Evolutionary conservation across 2,113 vertebrate genomes (phyloP).

Genomic region (Merops nubicus): DNA sequence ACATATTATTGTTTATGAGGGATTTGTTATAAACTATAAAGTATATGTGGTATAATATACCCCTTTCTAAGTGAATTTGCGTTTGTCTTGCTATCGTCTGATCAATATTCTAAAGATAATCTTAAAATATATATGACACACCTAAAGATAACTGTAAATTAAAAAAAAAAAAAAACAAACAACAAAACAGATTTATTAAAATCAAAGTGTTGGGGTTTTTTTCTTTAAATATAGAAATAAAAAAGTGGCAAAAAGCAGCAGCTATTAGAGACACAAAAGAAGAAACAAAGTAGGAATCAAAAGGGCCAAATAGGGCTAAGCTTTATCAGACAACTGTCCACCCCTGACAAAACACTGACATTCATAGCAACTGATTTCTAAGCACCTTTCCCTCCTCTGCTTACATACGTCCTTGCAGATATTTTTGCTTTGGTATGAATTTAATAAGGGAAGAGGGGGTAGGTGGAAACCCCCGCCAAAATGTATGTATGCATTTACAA

Average conservation of each 20-base stretch:
- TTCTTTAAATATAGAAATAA: not conserved
- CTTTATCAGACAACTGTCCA: not conserved
- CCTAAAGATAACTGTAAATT: not conserved
- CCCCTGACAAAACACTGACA: not conserved
- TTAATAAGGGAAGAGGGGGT: not conserved
- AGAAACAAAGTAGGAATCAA: not conserved
- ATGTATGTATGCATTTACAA: not conserved
- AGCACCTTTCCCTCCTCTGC: not conserved
- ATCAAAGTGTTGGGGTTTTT: rapidly evolving
- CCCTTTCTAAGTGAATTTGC: not conserved
- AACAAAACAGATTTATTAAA: not conserved
- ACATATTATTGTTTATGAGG: not conserved
- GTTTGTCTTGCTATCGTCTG: not conserved
- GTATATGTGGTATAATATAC: not conserved
- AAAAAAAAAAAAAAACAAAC: not conserved
- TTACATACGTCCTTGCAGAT: not conserved
- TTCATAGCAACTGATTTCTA: not conserved
- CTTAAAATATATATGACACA: not conserved
- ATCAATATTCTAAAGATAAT: not conserved
- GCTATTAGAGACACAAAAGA: not conserved
- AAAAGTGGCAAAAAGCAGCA: not conserved
- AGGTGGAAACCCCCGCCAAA: not conserved
- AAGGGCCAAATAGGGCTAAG: not conserved
- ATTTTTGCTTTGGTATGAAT: not conserved
- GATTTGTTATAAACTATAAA: not conserved